A percentile compares a stretch with the other conserved stretches of the same genome.
These are phyloP conservation scores for Orussus abietinus DNA, from an alignment of 1,140 invertebrate species.

Conservation along the genomic window DNA sequence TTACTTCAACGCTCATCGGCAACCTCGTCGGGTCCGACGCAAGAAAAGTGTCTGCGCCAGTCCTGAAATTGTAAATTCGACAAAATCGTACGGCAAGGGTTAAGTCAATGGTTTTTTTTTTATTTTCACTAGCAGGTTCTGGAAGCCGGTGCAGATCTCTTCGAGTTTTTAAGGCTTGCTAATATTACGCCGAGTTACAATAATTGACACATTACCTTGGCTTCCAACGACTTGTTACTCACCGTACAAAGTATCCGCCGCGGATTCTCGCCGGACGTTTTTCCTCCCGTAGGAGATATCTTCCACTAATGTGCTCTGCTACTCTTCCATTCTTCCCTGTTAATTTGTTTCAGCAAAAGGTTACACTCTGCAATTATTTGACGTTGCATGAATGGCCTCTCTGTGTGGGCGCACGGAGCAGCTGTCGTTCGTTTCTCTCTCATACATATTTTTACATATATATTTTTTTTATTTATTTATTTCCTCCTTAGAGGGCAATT, in stretches of 20 bases:
- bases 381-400: slow-evolving; percentile 51
- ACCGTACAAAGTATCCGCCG: too few relatives aligned
- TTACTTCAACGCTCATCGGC: too few relatives aligned
- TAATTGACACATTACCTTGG: slow-evolving; percentile 33
- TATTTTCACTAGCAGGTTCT: slow-evolving; percentile 46
- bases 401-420: slow-evolving; percentile 51
- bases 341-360: slow-evolving; percentile 52
- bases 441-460: slow-evolving; percentile 12
- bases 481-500: slow-evolving; percentile 13
- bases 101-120: slow-evolving; percentile 24
- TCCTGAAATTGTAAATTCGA: too few relatives aligned
- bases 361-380: slow-evolving; percentile 50
- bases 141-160: slow-evolving; percentile 44
- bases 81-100: too few relatives aligned
- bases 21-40: too few relatives aligned
- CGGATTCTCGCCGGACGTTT: too few relatives aligned
- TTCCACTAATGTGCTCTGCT: slow-evolving; percentile 33
- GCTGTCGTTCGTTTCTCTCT: slow-evolving; percentile 37
- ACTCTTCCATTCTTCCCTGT: slow-evolving; percentile 32
- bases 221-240: slow-evolving; percentile 21
- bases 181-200: slow-evolving; percentile 19
- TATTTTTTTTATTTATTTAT: slow-evolving; percentile 2
- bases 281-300: too few relatives aligned
- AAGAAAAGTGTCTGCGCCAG: too few relatives aligned
- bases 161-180: slow-evolving; percentile 45